Evolutionary conservation across 2,113 vertebrate genomes (phyloP), one percentile per base, ranked within the genome.

Genomic region (Vombatus ursinus): DNA sequence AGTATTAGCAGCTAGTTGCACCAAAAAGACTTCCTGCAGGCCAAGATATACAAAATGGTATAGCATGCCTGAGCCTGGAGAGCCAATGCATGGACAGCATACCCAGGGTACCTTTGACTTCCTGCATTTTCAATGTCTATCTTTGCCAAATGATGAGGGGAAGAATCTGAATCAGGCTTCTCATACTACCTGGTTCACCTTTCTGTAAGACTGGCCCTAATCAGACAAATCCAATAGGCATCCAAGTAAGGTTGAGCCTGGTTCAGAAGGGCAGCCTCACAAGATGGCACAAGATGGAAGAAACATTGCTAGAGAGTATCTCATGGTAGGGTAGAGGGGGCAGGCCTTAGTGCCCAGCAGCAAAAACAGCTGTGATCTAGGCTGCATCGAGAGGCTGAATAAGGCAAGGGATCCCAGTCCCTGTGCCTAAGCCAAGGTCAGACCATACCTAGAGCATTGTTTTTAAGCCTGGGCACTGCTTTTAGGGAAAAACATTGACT

Each of bases 1-100:
- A 11, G 37, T 6, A 0, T 8, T 28, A 90, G 48, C 84, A 28
- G 53, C 12, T 25, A 24, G 22, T 61, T n/a, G 61, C 37, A 50
- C 54, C 0, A 1, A 1, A 12, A 48, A 49, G 1, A 3, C 24
- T 5, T 47, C 49, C 91, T 89, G 1, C 7, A 24, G 25, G 14
- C 89, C 47, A 31, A 0, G 3, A 48, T 53, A 22, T 37, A 28
- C 16, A 47, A 22, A 9, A 2, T 0, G 0, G 5, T 5, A 2
- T 0, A 2, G 10, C 12, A 50, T 25, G 47, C 53, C 0, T 61
- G 28, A 31, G 61, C 31, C 31, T 16, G 12, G 31, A 5, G 61
- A 37, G 61, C 31, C 61, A 37, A 16, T n/a, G 37, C 61, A n/a
- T 12, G 6, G 12, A n/a, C 4, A 31, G 84, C 26, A 19, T 2